Conservation (phyloP, 2,797 vertebrate species). For the Mormyrops boulengeri region DNA sequence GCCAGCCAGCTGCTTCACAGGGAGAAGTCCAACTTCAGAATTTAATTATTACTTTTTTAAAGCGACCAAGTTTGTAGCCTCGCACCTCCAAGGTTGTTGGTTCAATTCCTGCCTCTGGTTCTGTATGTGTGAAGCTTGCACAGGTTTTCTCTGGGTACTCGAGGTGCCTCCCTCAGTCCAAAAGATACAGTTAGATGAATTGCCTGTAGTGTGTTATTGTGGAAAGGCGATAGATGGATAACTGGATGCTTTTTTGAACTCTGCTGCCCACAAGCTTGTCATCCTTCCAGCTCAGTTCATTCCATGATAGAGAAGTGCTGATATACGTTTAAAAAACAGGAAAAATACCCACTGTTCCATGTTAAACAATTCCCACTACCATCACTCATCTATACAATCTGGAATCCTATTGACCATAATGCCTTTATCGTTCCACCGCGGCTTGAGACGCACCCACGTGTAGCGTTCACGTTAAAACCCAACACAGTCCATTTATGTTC, state of each 20-base stretch:
- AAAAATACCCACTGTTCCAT: background rate
- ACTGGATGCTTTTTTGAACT: background rate
- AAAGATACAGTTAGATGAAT: background rate
- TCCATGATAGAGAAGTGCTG: background rate
- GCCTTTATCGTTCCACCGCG: background rate
- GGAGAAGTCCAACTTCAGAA: background rate
- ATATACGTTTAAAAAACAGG: background rate
- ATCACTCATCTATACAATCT: background rate
- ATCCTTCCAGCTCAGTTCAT: background rate
- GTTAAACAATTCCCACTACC: background rate
- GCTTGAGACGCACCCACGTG: background rate
- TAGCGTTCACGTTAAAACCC: background rate
- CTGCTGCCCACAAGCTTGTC: background rate
- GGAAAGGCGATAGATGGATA: background rate
- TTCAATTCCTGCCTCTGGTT: background rate
- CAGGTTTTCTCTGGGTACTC: background rate
- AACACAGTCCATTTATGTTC: background rate
- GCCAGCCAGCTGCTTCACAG: background rate
- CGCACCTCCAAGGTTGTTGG: background rate
- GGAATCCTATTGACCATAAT: background rate
- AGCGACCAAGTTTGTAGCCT: background rate
- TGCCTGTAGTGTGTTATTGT: background rate
- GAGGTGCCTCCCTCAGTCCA: background rate
- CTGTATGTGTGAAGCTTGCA: background rate
- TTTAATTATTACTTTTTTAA: background rate